A percentile compares a stretch with the other conserved stretches of the same genome.
phyloP scores from a whole-genome alignment of 2,797 vertebrate genomes.

The Acipenser ruthenus region DNA sequence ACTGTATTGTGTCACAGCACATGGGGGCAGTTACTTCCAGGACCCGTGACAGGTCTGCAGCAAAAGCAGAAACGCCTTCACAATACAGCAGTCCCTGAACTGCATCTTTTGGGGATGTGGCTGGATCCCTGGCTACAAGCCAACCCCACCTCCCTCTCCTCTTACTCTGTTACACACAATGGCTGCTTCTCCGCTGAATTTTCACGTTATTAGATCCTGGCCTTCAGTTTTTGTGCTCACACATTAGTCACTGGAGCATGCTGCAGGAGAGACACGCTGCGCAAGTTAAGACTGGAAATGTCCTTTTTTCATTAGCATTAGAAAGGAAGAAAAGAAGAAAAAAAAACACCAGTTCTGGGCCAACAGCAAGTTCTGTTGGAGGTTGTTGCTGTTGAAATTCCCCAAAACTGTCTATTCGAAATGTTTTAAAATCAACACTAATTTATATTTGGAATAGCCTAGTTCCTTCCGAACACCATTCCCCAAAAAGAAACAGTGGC shows the following conservation, averaged over 20 bases:
- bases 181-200: slow-evolving; percentile 71
- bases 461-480: too few relatives aligned
- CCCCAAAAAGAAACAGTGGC: too few relatives aligned
- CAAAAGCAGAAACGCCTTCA: slow-evolving; percentile 50
- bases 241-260: slow-evolving; percentile 74
- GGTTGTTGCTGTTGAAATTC: too few relatives aligned
- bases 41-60: slow-evolving; percentile 54
- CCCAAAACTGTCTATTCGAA: too few relatives aligned
- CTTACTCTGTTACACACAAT: slow-evolving; percentile 59
- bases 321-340: slow-evolving; percentile 41
- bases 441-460: too few relatives aligned
- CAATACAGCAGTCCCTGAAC: slow-evolving; percentile 47
- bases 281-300: slow-evolving; percentile 71
- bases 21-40: slow-evolving; percentile 64
- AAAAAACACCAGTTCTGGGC: too few relatives aligned
- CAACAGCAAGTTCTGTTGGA: too few relatives aligned
- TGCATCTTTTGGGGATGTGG: slow-evolving; percentile 61
- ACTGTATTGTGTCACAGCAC: slow-evolving; percentile 41
- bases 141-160: slow-evolving; percentile 53
- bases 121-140: slow-evolving; percentile 59
- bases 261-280: slow-evolving; percentile 70
- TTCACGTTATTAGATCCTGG: slow-evolving; percentile 73
- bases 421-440: too few relatives aligned
- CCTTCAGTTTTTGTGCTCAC: slow-evolving; percentile 69
- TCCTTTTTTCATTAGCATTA: slow-evolving; percentile 71